phyloP scores from a whole-genome alignment of 1,140 invertebrate genomes.

The Argopecten irradians region DNA sequence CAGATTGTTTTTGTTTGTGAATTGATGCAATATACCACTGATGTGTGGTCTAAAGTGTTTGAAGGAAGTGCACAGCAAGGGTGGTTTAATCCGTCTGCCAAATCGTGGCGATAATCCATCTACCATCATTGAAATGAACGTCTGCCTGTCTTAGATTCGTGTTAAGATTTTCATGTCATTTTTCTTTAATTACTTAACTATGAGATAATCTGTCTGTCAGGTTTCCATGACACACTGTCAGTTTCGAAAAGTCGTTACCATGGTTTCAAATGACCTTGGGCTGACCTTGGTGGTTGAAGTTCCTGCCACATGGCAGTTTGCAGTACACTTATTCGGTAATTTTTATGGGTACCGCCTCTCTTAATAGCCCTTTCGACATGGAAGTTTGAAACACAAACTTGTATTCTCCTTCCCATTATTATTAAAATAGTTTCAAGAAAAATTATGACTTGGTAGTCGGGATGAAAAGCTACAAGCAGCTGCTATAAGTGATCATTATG shows the following conservation, averaged over 20 bases:
- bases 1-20: slow-evolving; percentile 16
- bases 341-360: neutral
- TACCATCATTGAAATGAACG: neutral
- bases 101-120: neutral
- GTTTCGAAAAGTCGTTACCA: neutral
- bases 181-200: slow-evolving; percentile 4
- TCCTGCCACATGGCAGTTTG: slow-evolving; percentile 2
- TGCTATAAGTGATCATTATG: neutral
- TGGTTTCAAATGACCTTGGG: neutral
- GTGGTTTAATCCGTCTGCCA: neutral
- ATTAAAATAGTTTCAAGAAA: slow-evolving; percentile 11
- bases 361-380: neutral
- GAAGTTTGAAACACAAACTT: neutral
- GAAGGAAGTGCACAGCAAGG: slow-evolving; percentile 13
- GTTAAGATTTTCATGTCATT: neutral
- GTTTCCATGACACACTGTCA: neutral
- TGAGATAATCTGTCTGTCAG: slow-evolving; percentile 21
- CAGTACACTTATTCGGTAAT: neutral
- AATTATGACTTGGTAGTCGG: neutral
- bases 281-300: neutral
- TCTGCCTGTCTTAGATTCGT: neutral
- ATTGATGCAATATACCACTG: neutral
- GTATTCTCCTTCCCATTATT: neutral
- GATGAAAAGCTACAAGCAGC: slow-evolving; percentile 10
- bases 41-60: neutral